Evolutionary conservation across 92 coral and sea anemone genomes (phyloP).

Genomic region (Actinostola sp.): DNA sequence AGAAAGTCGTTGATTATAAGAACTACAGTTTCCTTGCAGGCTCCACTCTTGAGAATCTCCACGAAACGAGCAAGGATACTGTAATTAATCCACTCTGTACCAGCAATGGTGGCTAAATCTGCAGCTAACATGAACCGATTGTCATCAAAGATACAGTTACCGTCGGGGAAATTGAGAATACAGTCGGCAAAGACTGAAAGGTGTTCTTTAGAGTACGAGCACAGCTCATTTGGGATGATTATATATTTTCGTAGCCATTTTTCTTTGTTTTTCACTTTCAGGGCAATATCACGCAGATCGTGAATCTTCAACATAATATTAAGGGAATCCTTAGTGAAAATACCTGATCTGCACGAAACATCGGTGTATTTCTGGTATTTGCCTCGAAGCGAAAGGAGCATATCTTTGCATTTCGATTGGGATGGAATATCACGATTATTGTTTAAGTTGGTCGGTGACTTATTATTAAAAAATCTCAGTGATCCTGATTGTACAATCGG

Average conservation of each 20-base stretch:
- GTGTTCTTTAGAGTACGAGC: conserved; percentile 25
- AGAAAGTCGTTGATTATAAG: conserved; percentile 38
- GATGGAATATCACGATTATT: too few species aligned
- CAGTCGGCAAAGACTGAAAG: conserved; percentile 10
- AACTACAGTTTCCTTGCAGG: conserved; percentile 30
- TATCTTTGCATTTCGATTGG: too few species aligned
- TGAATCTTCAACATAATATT: conserved; percentile 17
- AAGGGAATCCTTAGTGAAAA: conserved; percentile 21
- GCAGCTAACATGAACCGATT: conserved; percentile 38
- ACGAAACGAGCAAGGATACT: conserved; percentile 37
- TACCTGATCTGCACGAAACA: conserved; percentile 27
- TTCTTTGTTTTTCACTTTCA: conserved; percentile 22
- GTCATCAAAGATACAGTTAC: conserved; percentile 1
- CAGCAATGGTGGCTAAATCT: conserved; percentile 37
- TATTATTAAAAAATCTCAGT: too few species aligned
- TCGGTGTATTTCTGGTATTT: conserved; percentile 32
- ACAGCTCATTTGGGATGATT: conserved; percentile 9
- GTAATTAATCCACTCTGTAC: conserved; percentile 44
- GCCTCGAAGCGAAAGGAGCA: too few species aligned
- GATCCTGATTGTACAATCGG: too few species aligned
- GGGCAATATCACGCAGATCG: conserved; percentile 26
- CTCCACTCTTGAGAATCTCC: conserved; percentile 26
- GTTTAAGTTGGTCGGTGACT: too few species aligned
- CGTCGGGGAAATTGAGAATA: conserved; percentile 13
- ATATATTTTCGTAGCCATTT: conserved; percentile 34